These are phyloP conservation scores for Cinara cedri DNA, from an alignment of 2,888 invertebrate genomes.

Conservation along the genomic window DNA sequence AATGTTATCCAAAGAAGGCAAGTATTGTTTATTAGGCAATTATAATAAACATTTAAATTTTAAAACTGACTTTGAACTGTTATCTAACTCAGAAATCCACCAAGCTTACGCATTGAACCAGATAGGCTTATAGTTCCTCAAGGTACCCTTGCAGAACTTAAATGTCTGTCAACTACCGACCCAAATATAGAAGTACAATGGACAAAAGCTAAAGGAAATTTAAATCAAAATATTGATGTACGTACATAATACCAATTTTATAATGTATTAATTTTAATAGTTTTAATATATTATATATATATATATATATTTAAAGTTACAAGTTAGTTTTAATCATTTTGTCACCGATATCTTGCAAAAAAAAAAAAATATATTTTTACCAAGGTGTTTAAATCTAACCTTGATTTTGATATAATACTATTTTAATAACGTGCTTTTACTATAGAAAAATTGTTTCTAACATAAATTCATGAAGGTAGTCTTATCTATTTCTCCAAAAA, in stretches of 20 bases:
- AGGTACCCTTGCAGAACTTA: constrained; percentile 72
- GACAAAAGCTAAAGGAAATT: constrained; percentile 70
- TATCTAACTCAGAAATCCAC: constrained; percentile 28
- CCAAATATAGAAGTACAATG: constrained; percentile 81
- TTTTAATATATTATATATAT: no score
- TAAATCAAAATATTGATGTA: constrained; percentile 65
- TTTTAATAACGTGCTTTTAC: no score
- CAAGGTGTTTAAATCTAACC: no score
- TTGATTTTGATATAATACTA: no score
- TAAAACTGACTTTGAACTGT: not conserved
- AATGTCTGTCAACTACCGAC: constrained; percentile 77
- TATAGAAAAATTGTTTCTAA: no score
- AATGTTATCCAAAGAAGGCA: constrained; percentile 55
- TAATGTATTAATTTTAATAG: no score
- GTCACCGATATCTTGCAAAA: no score
- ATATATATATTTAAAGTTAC: no score
- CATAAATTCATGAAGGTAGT: no score
- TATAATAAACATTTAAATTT: not conserved
- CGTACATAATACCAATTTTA: constrained; percentile 41
- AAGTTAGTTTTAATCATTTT: no score
- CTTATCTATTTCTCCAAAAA: no score
- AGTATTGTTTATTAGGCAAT: not conserved
- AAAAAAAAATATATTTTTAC: no score
- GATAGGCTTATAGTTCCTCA: constrained; percentile 71
- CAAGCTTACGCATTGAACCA: constrained; percentile 66